phyloP scores from a whole-genome alignment of 2,888 invertebrate genomes.

The Leucophora obtusa region DNA sequence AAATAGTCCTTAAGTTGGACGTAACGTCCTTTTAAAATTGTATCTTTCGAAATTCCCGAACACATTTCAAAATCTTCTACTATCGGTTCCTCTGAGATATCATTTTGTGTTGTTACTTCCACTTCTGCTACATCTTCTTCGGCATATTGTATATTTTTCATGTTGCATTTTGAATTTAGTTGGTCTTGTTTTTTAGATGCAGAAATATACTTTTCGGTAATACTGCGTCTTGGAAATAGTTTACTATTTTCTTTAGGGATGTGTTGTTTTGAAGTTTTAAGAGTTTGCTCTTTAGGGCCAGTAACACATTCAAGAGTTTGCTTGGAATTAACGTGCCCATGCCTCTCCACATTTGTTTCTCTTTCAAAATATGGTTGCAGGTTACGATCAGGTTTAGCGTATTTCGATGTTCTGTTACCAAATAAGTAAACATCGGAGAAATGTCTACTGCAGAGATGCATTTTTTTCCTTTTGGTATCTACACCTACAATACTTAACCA shows the following conservation, averaged over 20 bases:
- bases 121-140: not conserved
- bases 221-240: too few species aligned
- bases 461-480: not conserved
- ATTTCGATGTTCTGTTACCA: not conserved
- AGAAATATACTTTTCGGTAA: too few species aligned
- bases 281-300: too few species aligned
- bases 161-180: too few species aligned
- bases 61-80: constrained; percentile 43
- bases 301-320: too few species aligned
- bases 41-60: constrained; percentile 22
- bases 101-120: not conserved
- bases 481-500: not conserved
- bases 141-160: not conserved
- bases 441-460: not conserved
- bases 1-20: constrained; percentile 41
- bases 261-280: too few species aligned
- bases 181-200: too few species aligned
- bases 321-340: too few species aligned
- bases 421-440: not conserved
- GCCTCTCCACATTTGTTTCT: too few species aligned
- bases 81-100: not conserved
- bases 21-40: constrained; percentile 33
- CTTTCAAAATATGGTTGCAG: not conserved
- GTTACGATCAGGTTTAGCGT: not conserved
- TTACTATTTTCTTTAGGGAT: too few species aligned